Conservation (phyloP, 2,888 invertebrate genomes). For the Orthosia incerta region DNA sequence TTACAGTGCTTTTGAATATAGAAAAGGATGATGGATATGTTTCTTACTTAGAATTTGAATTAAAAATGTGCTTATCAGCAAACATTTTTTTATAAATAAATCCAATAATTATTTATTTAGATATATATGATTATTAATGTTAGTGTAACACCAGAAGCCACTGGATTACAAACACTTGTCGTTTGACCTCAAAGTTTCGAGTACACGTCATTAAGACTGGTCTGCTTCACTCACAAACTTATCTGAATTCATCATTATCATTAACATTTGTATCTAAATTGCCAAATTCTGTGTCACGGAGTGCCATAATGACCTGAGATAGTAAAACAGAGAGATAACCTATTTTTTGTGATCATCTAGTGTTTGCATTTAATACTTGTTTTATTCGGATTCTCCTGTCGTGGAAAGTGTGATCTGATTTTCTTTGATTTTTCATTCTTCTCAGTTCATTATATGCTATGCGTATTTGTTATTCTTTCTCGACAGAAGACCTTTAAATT, state of each 20-base stretch:
- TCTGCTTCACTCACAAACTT: slow-evolving; percentile 30
- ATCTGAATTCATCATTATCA: slow-evolving; percentile 66
- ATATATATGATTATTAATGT: neutral
- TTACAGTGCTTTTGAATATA: too few relatives aligned
- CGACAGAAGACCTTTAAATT: neutral
- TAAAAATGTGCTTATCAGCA: too few relatives aligned
- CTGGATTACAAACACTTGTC: neutral
- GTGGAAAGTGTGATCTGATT: slow-evolving; percentile 1
- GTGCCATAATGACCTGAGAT: slow-evolving; percentile 72
- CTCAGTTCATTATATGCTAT: neutral
- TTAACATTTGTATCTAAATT: slow-evolving; percentile 74
- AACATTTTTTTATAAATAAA: too few relatives aligned
- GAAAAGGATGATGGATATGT: too few relatives aligned
- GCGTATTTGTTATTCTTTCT: neutral
- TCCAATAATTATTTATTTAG: too few relatives aligned
- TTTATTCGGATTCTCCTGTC: slow-evolving; percentile 23
- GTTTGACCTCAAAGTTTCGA: slow-evolving; percentile 24
- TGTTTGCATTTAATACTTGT: slow-evolving; percentile 29
- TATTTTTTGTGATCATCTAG: slow-evolving; percentile 54
- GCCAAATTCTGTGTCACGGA: slow-evolving; percentile 69
- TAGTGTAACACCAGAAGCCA: neutral
- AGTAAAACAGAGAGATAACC: slow-evolving; percentile 67
- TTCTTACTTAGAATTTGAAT: too few relatives aligned
- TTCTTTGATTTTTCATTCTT: neutral
- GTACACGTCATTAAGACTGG: slow-evolving; percentile 2